phyloP scores from a whole-genome alignment of 2,113 vertebrate species.

The Lagopus leucura region DNA sequence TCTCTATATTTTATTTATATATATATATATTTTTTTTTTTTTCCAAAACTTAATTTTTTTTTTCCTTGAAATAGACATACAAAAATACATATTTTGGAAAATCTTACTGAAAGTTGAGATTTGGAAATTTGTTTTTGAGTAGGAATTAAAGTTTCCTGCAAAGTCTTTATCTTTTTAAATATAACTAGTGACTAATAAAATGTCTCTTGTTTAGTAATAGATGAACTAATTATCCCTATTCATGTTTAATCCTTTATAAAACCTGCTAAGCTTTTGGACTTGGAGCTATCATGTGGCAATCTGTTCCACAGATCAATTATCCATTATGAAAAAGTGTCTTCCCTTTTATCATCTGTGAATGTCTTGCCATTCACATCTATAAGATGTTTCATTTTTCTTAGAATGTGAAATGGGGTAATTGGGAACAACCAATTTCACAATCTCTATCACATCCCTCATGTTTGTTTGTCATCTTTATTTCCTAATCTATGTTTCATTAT shows the following conservation, averaged over 20 bases:
- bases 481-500: not conserved
- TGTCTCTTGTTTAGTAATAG: conserved; percentile 69
- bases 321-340: conserved; percentile 65
- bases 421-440: conserved; percentile 6
- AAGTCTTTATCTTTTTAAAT: conserved; percentile 61
- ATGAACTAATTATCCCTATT: conserved; percentile 67
- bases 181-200: conserved; percentile 68
- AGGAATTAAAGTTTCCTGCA: conserved; percentile 42
- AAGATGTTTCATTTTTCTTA: conserved; percentile 27
- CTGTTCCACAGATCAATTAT: conserved; percentile 67
- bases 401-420: conserved; percentile 13
- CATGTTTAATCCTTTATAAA: conserved; percentile 72
- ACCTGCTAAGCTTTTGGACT: conserved; percentile 67
- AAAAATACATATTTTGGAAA: conserved; percentile 1
- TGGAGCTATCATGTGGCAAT: conserved; percentile 62
- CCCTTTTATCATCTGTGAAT: conserved; percentile 23
- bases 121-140: not conserved
- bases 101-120: not conserved
- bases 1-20: too few relatives aligned
- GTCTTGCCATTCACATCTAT: conserved; percentile 31
- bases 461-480: conserved; percentile 39
- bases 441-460: conserved; percentile 15
- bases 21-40: not conserved
- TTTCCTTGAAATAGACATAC: not conserved
- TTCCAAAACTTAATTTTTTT: not conserved